Evolutionary conservation across 2,113 vertebrate species (phyloP).

Genomic region (Epinephelus cyanopodus): DNA sequence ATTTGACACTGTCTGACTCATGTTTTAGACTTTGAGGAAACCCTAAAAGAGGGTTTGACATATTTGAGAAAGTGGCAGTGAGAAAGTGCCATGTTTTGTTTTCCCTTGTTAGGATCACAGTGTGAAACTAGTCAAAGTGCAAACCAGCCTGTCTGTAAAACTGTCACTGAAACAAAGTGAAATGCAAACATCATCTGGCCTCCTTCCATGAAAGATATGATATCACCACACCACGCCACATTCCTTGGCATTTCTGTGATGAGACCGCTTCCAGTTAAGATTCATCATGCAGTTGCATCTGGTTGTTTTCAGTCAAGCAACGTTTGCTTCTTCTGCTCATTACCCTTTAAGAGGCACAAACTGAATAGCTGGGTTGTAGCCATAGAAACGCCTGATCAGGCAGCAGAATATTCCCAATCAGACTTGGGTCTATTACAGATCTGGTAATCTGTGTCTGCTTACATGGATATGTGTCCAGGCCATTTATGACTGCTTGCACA

Average conservation of each 20-base stretch:
- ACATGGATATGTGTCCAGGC: not conserved
- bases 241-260: constrained; percentile 3
- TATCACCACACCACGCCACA: not conserved
- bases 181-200: constrained; percentile 33
- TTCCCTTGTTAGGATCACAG: not conserved
- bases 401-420: constrained; percentile 13
- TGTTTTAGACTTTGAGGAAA: constrained; percentile 12
- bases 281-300: not conserved
- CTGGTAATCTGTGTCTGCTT: not conserved
- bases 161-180: constrained; percentile 12
- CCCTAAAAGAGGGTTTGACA: not conserved
- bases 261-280: not conserved
- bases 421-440: not conserved
- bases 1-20: not conserved
- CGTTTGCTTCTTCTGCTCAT: constrained; percentile 1
- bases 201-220: not conserved
- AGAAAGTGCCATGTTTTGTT: not conserved
- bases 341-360: constrained; percentile 8
- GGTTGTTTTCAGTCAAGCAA: not conserved
- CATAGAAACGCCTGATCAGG: constrained; percentile 71
- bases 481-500: not conserved
- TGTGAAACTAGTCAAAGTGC: not conserved
- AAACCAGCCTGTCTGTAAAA: constrained; percentile 4
- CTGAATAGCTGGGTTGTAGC: constrained; percentile 40
- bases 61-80: not conserved